A percentile compares a stretch with the other conserved stretches of the same genome.
Conservation (phyloP, 1,140 invertebrate genomes). For the Eufriesea mexicana region DNA sequence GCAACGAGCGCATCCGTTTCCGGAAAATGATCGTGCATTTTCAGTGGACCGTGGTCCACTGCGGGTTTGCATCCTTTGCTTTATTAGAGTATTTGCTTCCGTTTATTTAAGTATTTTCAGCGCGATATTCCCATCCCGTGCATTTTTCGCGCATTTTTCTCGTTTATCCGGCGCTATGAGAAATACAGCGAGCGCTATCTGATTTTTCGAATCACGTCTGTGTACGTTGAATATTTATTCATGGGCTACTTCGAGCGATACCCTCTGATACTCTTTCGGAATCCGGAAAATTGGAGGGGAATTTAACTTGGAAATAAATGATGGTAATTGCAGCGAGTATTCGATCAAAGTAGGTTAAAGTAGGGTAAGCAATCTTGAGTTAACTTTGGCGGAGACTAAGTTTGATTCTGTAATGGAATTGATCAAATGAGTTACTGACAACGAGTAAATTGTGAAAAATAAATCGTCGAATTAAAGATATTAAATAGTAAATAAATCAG, state of each 20-base stretch:
- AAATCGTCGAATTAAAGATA: too few species aligned
- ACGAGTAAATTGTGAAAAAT: too few species aligned
- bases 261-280: background rate
- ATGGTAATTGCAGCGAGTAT: too few species aligned
- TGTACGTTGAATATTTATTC: background rate
- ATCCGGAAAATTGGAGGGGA: background rate
- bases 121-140: background rate
- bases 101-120: background rate
- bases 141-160: background rate
- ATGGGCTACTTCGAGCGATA: too few species aligned
- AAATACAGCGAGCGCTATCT: background rate
- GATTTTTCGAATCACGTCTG: background rate
- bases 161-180: background rate
- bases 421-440: too few species aligned
- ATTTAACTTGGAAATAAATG: too few species aligned
- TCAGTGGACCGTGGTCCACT: background rate
- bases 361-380: too few species aligned
- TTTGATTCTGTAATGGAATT: too few species aligned
- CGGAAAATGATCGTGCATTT: slow-evolving; percentile 31
- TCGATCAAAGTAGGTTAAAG: too few species aligned
- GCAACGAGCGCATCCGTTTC: slow-evolving; percentile 37
- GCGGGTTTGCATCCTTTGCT: background rate
- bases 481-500: too few species aligned
- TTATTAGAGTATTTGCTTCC: slow-evolving; percentile 9
- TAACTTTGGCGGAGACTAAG: too few species aligned